These are phyloP conservation scores for Esox niger DNA, from an alignment of 2,113 vertebrate genomes.

Conservation along the genomic window DNA sequence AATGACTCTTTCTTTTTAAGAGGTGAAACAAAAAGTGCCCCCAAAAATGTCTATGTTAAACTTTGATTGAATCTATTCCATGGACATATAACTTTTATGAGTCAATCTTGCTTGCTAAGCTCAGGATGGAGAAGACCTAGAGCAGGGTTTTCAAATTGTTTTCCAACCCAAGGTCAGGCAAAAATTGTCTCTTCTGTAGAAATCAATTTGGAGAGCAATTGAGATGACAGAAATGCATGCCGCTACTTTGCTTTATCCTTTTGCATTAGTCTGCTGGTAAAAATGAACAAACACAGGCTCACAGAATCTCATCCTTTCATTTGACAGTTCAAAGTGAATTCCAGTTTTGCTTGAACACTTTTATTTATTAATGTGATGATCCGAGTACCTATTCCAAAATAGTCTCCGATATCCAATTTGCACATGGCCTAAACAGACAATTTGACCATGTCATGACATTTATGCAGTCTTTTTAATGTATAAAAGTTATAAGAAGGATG, in stretches of 20 bases:
- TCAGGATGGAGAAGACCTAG: constrained; percentile 17
- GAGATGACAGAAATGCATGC: constrained; percentile 15
- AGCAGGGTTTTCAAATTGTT: constrained; percentile 37
- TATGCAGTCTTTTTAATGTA: too few relatives aligned
- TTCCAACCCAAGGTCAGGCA: constrained; percentile 31
- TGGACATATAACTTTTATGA: constrained; percentile 40
- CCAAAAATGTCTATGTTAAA: constrained; percentile 41
- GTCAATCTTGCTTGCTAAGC: constrained; percentile 25
- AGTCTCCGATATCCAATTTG: too few relatives aligned
- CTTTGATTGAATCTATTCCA: constrained; percentile 39
- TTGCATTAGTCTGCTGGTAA: background rate
- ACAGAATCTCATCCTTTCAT: constrained; percentile 5
- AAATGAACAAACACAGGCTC: constrained; percentile 13
- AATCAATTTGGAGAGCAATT: constrained; percentile 27
- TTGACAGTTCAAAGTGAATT: too few relatives aligned
- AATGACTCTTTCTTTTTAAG: constrained; percentile 29
- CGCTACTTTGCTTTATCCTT: constrained; percentile 1
- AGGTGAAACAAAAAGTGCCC: constrained; percentile 18
- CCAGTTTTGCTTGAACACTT: too few relatives aligned
- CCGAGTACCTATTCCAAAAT: too few relatives aligned
- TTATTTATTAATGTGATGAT: too few relatives aligned
- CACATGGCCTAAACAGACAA: too few relatives aligned
- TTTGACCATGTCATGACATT: too few relatives aligned
- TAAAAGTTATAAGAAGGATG: too few relatives aligned
- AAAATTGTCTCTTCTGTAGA: constrained; percentile 39